phyloP scores from a whole-genome alignment of 2,113 vertebrate genomes.

The Xiphias gladius region DNA sequence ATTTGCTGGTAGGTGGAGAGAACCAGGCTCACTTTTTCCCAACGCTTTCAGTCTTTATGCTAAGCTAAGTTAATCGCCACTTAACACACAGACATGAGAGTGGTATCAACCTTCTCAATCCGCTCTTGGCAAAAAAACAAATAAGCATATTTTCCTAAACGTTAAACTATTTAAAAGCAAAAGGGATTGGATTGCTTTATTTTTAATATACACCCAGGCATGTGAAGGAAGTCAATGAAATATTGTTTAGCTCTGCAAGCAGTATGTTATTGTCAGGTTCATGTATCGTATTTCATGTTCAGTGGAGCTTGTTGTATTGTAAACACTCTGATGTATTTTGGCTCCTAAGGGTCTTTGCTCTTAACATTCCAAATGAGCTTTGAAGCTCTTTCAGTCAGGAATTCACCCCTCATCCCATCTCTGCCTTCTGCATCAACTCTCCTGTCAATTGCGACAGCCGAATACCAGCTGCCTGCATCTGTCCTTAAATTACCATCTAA shows the following conservation, averaged over 20 bases:
- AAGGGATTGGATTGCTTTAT: too few relatives aligned
- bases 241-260: neutral
- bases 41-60: neutral
- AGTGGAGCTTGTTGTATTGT: constrained; percentile 31
- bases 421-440: constrained; percentile 57
- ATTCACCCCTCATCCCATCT: constrained; percentile 54
- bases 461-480: constrained; percentile 32
- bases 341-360: constrained; percentile 42
- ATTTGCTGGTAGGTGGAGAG: neutral
- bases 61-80: neutral
- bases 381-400: constrained; percentile 50
- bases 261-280: neutral
- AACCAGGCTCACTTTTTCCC: neutral
- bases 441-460: constrained; percentile 31
- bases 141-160: too few relatives aligned
- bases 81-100: too few relatives aligned
- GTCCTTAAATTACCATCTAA: constrained; percentile 72
- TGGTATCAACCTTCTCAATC: too few relatives aligned
- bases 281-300: constrained; percentile 17
- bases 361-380: constrained; percentile 53
- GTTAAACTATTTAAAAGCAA: too few relatives aligned
- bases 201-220: too few relatives aligned
- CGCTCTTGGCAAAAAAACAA: too few relatives aligned
- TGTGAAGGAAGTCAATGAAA: too few relatives aligned
- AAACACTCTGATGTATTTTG: constrained; percentile 29